Evolutionary conservation across 1,140 invertebrate genomes (phyloP).

Genomic region (silkworm (Bombyx mori)): DNA sequence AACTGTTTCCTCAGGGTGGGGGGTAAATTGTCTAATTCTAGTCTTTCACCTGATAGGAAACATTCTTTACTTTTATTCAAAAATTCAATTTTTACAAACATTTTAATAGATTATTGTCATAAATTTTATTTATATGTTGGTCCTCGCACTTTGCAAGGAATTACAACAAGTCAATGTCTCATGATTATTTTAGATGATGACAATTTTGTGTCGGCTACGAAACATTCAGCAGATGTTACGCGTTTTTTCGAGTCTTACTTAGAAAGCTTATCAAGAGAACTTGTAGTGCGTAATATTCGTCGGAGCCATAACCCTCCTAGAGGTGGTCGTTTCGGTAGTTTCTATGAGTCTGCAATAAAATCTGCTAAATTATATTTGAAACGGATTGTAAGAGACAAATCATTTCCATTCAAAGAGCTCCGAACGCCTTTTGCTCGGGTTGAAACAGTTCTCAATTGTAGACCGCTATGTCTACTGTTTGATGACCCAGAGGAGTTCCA

Average conservation of each 20-base stretch:
- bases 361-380: constrained; percentile 24
- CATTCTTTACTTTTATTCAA: constrained; percentile 20
- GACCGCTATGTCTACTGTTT: too few species aligned
- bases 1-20: constrained; percentile 21
- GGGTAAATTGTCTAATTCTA: constrained; percentile 17
- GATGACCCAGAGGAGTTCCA: too few species aligned
- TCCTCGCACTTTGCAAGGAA: constrained; percentile 14
- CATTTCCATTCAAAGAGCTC: not conserved
- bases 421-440: too few species aligned
- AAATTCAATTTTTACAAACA: constrained; percentile 13
- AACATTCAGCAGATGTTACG: constrained; percentile 7
- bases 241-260: too few species aligned
- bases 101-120: constrained; percentile 23
- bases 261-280: too few species aligned
- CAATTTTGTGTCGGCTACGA: constrained; percentile 35
- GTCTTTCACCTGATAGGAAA: constrained; percentile 12
- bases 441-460: too few species aligned
- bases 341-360: constrained; percentile 30
- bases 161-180: constrained; percentile 16
- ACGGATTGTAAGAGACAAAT: constrained; percentile 12
- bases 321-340: constrained; percentile 19
- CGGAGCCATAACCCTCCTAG: constrained; percentile 30
- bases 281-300: constrained; percentile 3
- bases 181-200: constrained; percentile 38
- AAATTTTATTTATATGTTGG: constrained; percentile 18